These are phyloP conservation scores for Synanthedon andrenaeformis DNA, from an alignment of 2,888 invertebrate species.

Conservation along the genomic window DNA sequence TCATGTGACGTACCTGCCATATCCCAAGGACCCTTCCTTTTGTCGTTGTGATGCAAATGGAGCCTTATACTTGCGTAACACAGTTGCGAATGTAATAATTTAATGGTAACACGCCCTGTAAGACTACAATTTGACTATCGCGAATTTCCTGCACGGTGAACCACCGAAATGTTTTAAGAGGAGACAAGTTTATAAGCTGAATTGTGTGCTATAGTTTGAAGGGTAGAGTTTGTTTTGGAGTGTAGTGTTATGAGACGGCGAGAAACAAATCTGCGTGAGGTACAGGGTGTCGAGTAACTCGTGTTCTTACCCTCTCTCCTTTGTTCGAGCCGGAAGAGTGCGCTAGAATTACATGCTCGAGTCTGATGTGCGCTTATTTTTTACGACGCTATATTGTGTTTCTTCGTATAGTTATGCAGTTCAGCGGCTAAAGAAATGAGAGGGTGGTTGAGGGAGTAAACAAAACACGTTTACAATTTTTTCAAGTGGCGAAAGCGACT, in stretches of 20 bases:
- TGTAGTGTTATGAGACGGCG: conserved; percentile 32
- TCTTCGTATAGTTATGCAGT: conserved; percentile 62
- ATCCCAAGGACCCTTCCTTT: conserved; percentile 53
- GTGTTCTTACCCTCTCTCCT: conserved; percentile 70
- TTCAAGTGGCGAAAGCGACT: conserved; percentile 25
- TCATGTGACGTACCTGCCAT: conserved; percentile 57
- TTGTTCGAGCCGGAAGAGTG: conserved; percentile 70
- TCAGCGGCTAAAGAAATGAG: conserved; percentile 64
- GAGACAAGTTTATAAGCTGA: conserved; percentile 24
- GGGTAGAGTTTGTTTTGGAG: conserved; percentile 42
- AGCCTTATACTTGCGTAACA: conserved; percentile 55
- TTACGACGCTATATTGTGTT: conserved; percentile 67
- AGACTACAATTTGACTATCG: conserved; percentile 72
- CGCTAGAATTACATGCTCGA: conserved; percentile 71
- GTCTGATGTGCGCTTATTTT: conserved; percentile 71
- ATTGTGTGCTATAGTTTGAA: conserved; percentile 33
- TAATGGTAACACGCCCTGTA: conserved; percentile 59
- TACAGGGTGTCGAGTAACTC: conserved; percentile 70
- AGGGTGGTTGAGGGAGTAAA: conserved; percentile 48
- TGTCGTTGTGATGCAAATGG: conserved; percentile 44
- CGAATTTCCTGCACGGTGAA: conserved; percentile 59
- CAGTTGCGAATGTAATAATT: conserved; percentile 65
- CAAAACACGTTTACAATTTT: conserved; percentile 50
- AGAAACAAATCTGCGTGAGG: conserved; percentile 70
- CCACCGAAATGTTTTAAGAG: conserved; percentile 44